Base-by-base conservation (phyloP, 1,140 invertebrate genomes). In the Prorops nasuta region DNA sequence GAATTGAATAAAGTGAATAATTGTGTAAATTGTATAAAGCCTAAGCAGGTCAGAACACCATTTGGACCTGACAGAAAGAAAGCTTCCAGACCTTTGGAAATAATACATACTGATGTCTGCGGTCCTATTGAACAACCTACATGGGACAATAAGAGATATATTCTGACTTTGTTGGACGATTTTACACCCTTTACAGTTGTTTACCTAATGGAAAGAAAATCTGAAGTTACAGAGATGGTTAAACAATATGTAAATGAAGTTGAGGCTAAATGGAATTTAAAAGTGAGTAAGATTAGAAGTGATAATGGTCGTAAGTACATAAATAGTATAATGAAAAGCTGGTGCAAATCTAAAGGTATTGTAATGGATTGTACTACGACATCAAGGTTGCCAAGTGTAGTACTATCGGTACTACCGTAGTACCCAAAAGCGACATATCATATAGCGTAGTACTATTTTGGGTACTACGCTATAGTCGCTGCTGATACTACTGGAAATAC, bases 141-240 rank as follows among this genome's bases (percentile, higher is more conserved):
- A 15, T 42, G 21, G 40, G 20, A 42, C 3, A 3, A 42, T 2
- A 28, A 42, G 19, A 22, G 40, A 3, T 42, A 42, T 12, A 42
- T 42, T 7, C 12, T 28, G n/a, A 42, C 40, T 10, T 24, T 28
- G 40, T 15, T 42, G 10, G 40, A 42, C 2, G 40, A 42, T 28
- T 42, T 24, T 15, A 42, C 40, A 9, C 17, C 16, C 3, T 42
- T 42, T 15, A 24, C 21, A 1, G 21, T 24, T 4, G 31, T 42
- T 6, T 42, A 42, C 7, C n/a, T 42, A 9, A 12, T 42, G 20
- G 16, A 24, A 9, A 42, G 31, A 10, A 42, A 42, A 14, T 17
- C 22, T 16, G 21, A 42, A 42, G 40, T 42, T 8, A 3, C 19
- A n/a, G 40, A 42, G 10, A 42, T 12, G 14, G 19, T 42, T 15